These are phyloP conservation scores for Gallinago nigripennis DNA, from an alignment of 2,797 vertebrate genomes.

Conservation along the genomic window DNA sequence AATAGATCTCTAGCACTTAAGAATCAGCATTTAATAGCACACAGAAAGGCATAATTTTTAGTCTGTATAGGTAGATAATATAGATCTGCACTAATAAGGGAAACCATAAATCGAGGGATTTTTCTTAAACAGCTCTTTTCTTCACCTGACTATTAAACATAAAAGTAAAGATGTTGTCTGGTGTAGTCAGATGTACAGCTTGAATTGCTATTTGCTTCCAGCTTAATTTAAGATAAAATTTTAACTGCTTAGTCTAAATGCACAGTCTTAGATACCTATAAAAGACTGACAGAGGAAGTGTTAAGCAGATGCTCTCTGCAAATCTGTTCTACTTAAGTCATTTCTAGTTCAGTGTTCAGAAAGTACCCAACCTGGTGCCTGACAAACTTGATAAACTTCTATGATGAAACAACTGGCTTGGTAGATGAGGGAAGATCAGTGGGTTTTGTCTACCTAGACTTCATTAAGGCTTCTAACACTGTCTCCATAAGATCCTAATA, in stretches of 20 bases:
- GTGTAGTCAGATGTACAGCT: background rate
- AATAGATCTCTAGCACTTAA: conserved; percentile 31
- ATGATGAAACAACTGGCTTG: background rate
- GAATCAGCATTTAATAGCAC: conserved; percentile 24
- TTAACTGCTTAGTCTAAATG: conserved; percentile 22
- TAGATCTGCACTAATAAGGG: conserved; percentile 24
- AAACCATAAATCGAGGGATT: background rate
- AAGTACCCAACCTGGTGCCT: background rate
- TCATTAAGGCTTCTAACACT: background rate
- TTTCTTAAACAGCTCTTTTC: conserved; percentile 48
- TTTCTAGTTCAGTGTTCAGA: background rate
- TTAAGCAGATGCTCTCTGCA: conserved; percentile 7
- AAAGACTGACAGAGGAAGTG: background rate
- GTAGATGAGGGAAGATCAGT: background rate
- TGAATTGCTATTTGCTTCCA: conserved; percentile 40
- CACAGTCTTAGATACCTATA: background rate
- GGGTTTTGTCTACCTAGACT: background rate
- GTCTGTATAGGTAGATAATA: background rate
- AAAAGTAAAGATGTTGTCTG: conserved; percentile 25
- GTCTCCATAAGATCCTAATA: background rate
- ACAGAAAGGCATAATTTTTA: conserved; percentile 31
- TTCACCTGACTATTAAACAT: background rate
- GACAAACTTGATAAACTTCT: background rate
- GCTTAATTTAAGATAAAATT: conserved; percentile 38
- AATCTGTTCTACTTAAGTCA: background rate